Conservation (phyloP, 2,797 vertebrate genomes). For the Lepilemur ruficaudatus region DNA sequence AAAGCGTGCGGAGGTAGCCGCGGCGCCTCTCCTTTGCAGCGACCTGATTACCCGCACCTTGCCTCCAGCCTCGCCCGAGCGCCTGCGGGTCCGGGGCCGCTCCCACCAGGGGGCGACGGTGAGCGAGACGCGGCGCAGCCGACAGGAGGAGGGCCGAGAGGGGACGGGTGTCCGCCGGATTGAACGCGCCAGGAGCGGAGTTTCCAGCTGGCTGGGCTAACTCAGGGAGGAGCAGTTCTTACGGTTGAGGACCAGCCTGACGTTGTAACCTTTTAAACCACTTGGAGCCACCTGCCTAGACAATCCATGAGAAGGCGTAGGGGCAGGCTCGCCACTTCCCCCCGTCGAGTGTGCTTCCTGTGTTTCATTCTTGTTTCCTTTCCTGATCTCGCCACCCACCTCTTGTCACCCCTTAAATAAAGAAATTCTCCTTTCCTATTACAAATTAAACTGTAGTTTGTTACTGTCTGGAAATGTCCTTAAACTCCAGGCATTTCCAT, state of each 20-base stretch:
- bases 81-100: neutral
- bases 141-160: too few relatives aligned
- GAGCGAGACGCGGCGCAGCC: accelerated
- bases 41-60: neutral
- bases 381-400: neutral
- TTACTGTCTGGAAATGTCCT: neutral
- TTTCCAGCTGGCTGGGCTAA: neutral
- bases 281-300: neutral
- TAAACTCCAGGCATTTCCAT: neutral
- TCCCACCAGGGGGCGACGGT: constrained; percentile 29
- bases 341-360: neutral
- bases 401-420: neutral
- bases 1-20: neutral
- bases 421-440: neutral
- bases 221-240: neutral
- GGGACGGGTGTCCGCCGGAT: accelerated
- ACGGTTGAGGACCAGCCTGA: too few relatives aligned
- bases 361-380: neutral
- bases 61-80: neutral
- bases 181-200: accelerated
- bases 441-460: neutral
- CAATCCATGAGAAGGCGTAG: neutral
- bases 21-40: neutral
- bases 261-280: neutral
- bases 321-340: too few relatives aligned